These are phyloP conservation scores for Augochlorella aurata DNA, from an alignment of 2,888 invertebrate species.

Conservation along the genomic window DNA sequence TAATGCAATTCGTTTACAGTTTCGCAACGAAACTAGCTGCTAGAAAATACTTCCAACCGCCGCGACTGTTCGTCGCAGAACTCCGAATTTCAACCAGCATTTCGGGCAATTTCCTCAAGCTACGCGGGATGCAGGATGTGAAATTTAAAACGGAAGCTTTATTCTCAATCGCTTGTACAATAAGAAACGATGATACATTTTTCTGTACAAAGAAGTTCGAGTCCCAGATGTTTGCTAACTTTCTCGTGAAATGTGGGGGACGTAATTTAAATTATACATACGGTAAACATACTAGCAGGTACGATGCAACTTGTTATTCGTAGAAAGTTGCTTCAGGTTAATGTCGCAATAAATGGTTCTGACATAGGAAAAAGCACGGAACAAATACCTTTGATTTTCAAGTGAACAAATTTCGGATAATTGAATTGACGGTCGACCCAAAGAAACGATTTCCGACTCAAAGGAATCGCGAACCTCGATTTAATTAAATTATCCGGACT, in stretches of 20 bases:
- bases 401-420: not conserved
- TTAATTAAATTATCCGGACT: no score
- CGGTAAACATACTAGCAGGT: not conserved
- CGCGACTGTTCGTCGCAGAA: not conserved
- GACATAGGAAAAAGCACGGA: no score
- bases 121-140: no score
- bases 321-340: no score
- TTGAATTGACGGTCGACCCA: not conserved
- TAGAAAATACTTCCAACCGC: not conserved
- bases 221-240: not conserved
- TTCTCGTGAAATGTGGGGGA: not conserved
- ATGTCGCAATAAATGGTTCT: no score
- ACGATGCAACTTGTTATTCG: no score
- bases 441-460: not conserved
- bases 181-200: no score
- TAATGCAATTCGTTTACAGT: constrained; percentile 1
- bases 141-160: no score
- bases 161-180: no score
- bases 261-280: not conserved
- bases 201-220: not conserved
- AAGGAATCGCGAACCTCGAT: not conserved
- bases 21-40: not conserved
- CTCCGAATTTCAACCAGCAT: not conserved
- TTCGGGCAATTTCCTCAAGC: no score
- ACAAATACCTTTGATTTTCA: not conserved